Evolutionary conservation across 2,113 vertebrate genomes (phyloP), one percentile per base, ranked within the genome.

Genomic region (Bufo bufo): DNA sequence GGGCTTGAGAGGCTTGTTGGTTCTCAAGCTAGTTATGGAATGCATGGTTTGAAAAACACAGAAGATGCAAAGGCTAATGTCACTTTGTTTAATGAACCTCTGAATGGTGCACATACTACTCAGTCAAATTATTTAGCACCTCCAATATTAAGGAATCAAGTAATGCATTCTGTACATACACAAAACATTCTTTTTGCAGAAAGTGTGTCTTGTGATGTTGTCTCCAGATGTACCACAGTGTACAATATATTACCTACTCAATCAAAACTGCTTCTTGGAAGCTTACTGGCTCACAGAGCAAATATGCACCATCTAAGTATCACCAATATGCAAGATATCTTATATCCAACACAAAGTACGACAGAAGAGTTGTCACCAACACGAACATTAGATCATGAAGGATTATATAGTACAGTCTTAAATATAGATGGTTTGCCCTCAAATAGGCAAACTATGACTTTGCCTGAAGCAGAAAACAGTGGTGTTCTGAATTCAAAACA

Each of bases 301-400:
- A 84, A 84, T 84, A 84, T 88, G 13, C 20, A 83, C 8, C 86
- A 50, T 14, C 0, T 50, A 13, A 83, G 20, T 63, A 87, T 5
- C 19, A 86, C 90, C 77, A 75, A 89, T 69, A 63, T 86, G 86
- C 78, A 89, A 82, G 69, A 12, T 88, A 86, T 79, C 81, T 90
- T 92, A 88, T 87, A 91, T 65, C 13, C 82, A n/a, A 78, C 90
- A 12, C 80, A 19, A 54, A 88, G 90, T 87, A 43, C 89, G 77
- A 85, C 89, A 56, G 89, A 65, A 43, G 65, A 89, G 1, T 75
- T 90, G 52, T 90, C 86, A 14, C 58, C 84, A 85, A 52, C 77
- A 88, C 89, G 82, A 54, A 52, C n/a, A 11, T 52, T 61, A 66
- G 0, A 84, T 86, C 79, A 88, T 89, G 10, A 79, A 80, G 1